Percentiles rank a stretch among this genome's conserved stretches.
These are phyloP conservation scores for Plestiodon gilberti DNA, from an alignment of 2,113 vertebrate species.

Conservation along the genomic window DNA sequence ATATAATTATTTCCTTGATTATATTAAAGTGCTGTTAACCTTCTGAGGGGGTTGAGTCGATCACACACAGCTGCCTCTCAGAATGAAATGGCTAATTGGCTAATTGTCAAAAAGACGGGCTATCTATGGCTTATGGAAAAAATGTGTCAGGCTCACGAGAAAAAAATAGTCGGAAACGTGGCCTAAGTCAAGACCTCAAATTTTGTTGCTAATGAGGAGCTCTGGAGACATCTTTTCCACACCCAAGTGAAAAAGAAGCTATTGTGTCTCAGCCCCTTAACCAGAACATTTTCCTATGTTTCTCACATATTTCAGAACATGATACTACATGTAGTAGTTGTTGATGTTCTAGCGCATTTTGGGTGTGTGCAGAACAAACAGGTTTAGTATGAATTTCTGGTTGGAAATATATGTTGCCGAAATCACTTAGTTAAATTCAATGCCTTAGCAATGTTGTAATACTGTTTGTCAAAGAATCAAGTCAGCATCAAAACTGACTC, in stretches of 20 bases:
- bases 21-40: conserved; percentile 1
- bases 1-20: not conserved
- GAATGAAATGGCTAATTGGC: conserved; percentile 1
- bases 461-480: not conserved
- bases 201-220: not conserved
- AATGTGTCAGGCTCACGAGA: not conserved
- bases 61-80: not conserved
- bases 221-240: not conserved
- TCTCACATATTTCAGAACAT: not conserved
- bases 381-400: conserved; percentile 53
- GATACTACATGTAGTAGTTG: accelerated
- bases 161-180: not conserved
- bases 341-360: not conserved
- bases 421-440: not conserved
- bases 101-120: not conserved
- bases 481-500: not conserved
- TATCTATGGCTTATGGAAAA: not conserved
- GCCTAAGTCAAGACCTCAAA: not conserved
- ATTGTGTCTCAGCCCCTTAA: not conserved
- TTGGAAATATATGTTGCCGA: not conserved
- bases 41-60: not conserved
- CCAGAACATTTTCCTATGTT: accelerated
- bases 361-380: conserved; percentile 37
- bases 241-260: not conserved
- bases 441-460: conserved; percentile 21